phyloP scores from a whole-genome alignment of 2,113 vertebrate species.

The Myiozetetes cayanensis region DNA sequence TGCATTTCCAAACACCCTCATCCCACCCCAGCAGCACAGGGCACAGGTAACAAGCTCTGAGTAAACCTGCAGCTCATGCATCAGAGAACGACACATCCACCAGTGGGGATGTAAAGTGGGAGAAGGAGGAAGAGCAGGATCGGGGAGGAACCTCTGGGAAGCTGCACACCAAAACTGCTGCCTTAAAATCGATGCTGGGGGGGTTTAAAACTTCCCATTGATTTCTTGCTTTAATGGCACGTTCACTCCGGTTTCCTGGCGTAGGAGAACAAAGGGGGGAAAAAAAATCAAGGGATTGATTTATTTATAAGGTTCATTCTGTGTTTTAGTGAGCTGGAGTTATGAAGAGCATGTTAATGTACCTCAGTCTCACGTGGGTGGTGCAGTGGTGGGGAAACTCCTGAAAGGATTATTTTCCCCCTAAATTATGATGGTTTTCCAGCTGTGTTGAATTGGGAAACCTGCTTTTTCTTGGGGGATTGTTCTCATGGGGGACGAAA shows the following conservation, averaged over 20 bases:
- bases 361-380: neutral
- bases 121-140: conserved; percentile 73
- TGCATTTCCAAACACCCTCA: neutral
- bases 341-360: neutral
- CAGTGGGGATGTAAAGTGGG: conserved; percentile 43
- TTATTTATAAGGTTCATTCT: conserved; percentile 24
- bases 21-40: neutral
- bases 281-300: conserved; percentile 17
- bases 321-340: neutral
- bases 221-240: conserved; percentile 77
- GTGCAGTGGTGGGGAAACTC: neutral
- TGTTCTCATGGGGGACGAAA: neutral
- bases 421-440: neutral
- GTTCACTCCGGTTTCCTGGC: conserved; percentile 77
- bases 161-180: conserved; percentile 60
- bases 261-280: too few relatives aligned
- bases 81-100: conserved; percentile 42
- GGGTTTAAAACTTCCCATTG: conserved; percentile 71
- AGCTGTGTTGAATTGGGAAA: neutral
- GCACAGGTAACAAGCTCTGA: neutral
- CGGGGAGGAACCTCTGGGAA: conserved; percentile 75
- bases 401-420: neutral
- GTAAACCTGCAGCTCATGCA: conserved; percentile 29
- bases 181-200: conserved; percentile 76
- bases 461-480: neutral